Evolutionary conservation across 2,797 vertebrate species (phyloP).

Genomic region (Gila robusta): DNA sequence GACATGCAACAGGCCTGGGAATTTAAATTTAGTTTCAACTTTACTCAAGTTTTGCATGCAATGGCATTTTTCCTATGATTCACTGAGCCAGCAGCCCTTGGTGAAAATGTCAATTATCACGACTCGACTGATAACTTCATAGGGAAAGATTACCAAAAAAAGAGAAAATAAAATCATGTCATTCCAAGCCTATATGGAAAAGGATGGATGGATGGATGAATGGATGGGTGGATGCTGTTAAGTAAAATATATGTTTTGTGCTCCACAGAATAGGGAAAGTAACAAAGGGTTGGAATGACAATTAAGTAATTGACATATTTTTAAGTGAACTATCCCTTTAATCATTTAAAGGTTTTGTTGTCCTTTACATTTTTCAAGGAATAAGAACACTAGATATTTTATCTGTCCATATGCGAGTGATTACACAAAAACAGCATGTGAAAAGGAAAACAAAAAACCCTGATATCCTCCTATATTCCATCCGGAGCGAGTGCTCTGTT

Average conservation of each 20-base stretch:
- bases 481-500: constrained; percentile 46
- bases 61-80: constrained; percentile 5
- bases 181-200: too few relatives aligned
- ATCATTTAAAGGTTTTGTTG: neutral
- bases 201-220: too few relatives aligned
- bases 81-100: constrained; percentile 2
- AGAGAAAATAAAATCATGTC: neutral
- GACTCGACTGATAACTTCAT: neutral
- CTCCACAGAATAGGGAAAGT: too few relatives aligned
- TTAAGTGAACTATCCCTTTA: neutral
- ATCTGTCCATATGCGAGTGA: constrained; percentile 52
- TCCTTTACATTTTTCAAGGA: neutral
- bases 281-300: neutral
- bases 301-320: neutral
- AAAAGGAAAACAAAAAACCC: constrained; percentile 49
- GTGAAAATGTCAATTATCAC: neutral
- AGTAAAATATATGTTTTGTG: neutral
- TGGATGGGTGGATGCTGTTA: too few relatives aligned
- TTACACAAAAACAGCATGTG: constrained; percentile 37
- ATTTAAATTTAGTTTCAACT: constrained; percentile 46
- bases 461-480: constrained; percentile 42
- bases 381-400: constrained; percentile 20
- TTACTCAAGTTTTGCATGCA: constrained; percentile 7
- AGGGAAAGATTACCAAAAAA: neutral
- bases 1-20: constrained; percentile 37